Conservation (phyloP, 2,888 invertebrate genomes). For the Plemyria rubiginata region DNA sequence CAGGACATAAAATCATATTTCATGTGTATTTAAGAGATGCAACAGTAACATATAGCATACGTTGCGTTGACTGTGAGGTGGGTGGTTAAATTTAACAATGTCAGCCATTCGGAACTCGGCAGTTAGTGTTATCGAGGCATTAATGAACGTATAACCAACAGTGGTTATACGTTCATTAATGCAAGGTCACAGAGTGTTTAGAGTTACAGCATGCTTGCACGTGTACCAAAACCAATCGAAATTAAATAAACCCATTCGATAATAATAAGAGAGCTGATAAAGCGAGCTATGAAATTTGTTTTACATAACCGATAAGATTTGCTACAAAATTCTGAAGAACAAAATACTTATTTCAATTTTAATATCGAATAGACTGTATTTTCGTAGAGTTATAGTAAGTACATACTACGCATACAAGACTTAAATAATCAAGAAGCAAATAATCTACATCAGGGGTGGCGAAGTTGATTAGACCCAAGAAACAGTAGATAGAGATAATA, state of each 20-base stretch:
- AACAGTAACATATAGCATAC: background rate
- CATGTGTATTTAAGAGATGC: background rate
- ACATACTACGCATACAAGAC: no score
- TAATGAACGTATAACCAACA: slow-evolving; percentile 14
- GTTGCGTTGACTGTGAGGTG: background rate
- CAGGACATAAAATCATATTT: background rate
- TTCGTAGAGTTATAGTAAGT: no score
- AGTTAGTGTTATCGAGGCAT: slow-evolving; percentile 27
- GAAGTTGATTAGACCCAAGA: no score
- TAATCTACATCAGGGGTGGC: no score
- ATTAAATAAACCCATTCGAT: slow-evolving; percentile 10
- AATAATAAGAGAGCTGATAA: slow-evolving; percentile 20
- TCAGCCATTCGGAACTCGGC: slow-evolving; percentile 12
- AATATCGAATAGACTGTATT: no score
- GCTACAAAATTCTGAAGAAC: slow-evolving; percentile 1
- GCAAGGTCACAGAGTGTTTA: slow-evolving; percentile 21
- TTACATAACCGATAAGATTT: slow-evolving; percentile 12
- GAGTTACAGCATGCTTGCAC: slow-evolving; percentile 9
- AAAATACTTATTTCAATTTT: background rate
- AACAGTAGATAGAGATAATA: no score
- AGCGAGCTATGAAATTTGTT: slow-evolving; percentile 11
- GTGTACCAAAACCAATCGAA: slow-evolving; percentile 16
- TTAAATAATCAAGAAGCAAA: no score
- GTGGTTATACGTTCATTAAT: no score
- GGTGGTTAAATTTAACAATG: slow-evolving; percentile 30